Conservation (phyloP, 2,888 invertebrate species). For the Oithona nana region DNA sequence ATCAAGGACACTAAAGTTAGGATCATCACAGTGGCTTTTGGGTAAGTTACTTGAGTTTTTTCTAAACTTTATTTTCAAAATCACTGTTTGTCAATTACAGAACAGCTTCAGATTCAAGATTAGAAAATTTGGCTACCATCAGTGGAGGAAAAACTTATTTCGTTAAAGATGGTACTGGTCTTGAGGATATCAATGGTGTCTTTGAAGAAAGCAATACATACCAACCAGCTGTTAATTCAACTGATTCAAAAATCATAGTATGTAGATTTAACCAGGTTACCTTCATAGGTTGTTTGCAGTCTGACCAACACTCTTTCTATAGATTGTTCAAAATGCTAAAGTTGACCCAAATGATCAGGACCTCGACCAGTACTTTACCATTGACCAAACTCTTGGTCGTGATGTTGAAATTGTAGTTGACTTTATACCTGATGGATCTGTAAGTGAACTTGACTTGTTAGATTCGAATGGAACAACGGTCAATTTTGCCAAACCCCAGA, state of each 20-base stretch:
- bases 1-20: slow-evolving; percentile 19
- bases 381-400: not conserved
- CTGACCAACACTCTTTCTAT: no score
- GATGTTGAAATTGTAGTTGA: not conserved
- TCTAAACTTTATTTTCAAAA: not conserved
- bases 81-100: slow-evolving; percentile 19
- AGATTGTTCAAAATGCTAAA: not conserved
- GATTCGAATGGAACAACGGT: no score
- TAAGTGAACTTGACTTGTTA: no score
- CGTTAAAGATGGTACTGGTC: slow-evolving; percentile 15
- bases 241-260: slow-evolving; percentile 7
- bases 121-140: slow-evolving; percentile 20
- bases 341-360: not conserved
- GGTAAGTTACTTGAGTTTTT: slow-evolving; percentile 20
- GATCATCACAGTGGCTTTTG: slow-evolving; percentile 21
- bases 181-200: slow-evolving; percentile 9
- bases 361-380: not conserved
- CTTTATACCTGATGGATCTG: not conserved
- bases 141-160: slow-evolving; percentile 21
- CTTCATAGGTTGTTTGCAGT: no score
- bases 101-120: slow-evolving; percentile 20
- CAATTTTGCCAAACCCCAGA: no score
- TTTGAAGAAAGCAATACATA: slow-evolving; percentile 10
- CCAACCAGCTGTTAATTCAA: slow-evolving; percentile 12
- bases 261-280: no score